Evolutionary conservation across 2,888 invertebrate genomes (phyloP).

Genomic region (Timema cristinae): DNA sequence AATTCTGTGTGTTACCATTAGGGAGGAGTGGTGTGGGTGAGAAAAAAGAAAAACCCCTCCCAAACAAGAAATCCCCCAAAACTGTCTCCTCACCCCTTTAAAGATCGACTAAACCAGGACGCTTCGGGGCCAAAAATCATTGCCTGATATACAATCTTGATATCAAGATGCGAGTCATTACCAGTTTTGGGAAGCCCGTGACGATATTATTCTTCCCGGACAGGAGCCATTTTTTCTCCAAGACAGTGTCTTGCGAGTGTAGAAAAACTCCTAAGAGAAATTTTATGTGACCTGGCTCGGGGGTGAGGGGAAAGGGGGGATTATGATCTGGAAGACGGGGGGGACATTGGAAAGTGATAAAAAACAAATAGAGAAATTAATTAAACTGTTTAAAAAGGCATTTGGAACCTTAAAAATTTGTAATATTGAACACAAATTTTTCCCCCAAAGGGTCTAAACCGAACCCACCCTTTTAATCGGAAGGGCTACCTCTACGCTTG

Average conservation of each 20-base stretch:
- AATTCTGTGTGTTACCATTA: too few species aligned
- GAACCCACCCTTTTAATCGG: too few species aligned
- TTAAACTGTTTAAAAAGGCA: too few species aligned
- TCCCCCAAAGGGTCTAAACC: too few species aligned
- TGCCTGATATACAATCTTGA: conserved; percentile 71
- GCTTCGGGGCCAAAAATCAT: conserved; percentile 46
- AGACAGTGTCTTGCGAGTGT: conserved; percentile 49
- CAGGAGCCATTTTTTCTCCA: conserved; percentile 79
- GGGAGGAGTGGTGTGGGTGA: too few species aligned
- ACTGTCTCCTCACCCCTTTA: background rate
- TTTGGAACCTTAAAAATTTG: too few species aligned
- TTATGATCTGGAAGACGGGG: conserved; percentile 51
- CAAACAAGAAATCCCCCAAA: too few species aligned
- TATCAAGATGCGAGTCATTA: conserved; percentile 63
- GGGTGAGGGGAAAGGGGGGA: conserved; percentile 45
- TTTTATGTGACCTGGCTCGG: conserved; percentile 23
- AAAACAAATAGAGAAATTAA: too few species aligned
- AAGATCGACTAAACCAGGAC: background rate
- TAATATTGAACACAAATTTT: too few species aligned
- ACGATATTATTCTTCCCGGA: conserved; percentile 83
- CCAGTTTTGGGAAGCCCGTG: conserved; percentile 52
- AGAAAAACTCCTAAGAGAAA: conserved; percentile 31
- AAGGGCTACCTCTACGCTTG: too few species aligned
- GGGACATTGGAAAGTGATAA: conserved; percentile 21
- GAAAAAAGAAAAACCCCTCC: too few species aligned